Evolutionary conservation across 2,113 vertebrate genomes (phyloP), one percentile per base, ranked within the genome.

Genomic region (Andinoacara biseriatus): DNA sequence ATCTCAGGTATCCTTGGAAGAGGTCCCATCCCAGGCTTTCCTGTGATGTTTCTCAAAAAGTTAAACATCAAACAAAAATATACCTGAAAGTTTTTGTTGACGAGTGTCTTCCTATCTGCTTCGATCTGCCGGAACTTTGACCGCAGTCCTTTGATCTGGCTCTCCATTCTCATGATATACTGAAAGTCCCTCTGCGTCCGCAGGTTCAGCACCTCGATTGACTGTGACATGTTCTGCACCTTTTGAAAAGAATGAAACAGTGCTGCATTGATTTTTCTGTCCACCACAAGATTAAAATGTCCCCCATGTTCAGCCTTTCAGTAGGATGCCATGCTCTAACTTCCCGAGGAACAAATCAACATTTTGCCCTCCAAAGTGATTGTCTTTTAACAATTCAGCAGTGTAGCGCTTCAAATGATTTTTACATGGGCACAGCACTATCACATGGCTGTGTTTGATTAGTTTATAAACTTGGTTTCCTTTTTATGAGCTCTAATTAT

Each of bases 211-310:
- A 99, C 98, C 95, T 99, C 98, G 87, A 99, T 99, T 81, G 98
- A 99, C n/a, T 99, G 98, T 29, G 98, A 99, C 98, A 99, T 99
- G 90, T 99, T 99, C 95, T 99, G 98, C 87, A 99, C 98, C 98
- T 99, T 95, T 94, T 76, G 80, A 88, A 90, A 85, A 91, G 75
- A 93, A 84, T 81, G 60, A 85, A 87, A 89, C 57, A 63, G 87
- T 22, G 18, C 15, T 5, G 57, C 81, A 92, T 92, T 89, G 90
- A 92, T 93, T 93, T 92, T 89, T 54, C 79, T 46, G 20, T 91
- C 91, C 38, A 26, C 33, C 9, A 4, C 22, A 3, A 83, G 90
- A 94, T 92, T 93, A 90, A 92, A 92, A 91, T 67, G 92, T 93
- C 91, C 87, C 83, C 80, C 31, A 35, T 86, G 88, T 87, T 90